These are phyloP conservation scores for Pseudochaenichthys georgianus DNA, from an alignment of 2,797 vertebrate genomes.

Conservation along the genomic window DNA sequence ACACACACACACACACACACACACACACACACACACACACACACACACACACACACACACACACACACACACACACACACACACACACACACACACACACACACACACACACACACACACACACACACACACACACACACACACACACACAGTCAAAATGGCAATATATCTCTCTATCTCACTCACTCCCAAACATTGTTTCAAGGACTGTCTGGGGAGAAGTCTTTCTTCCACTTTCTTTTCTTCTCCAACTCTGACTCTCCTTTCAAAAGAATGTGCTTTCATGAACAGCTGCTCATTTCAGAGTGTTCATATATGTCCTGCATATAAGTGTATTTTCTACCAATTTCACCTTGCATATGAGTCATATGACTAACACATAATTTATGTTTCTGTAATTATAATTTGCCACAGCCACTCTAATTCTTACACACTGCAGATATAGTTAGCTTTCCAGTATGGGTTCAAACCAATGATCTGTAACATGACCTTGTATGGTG, in stretches of 20 bases:
- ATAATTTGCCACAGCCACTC: too few relatives aligned
- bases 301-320: slow-evolving; percentile 1
- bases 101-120: not conserved
- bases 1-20: too few relatives aligned
- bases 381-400: not conserved
- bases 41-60: too few relatives aligned
- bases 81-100: too few relatives aligned
- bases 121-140: not conserved
- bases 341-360: not conserved
- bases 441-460: too few relatives aligned
- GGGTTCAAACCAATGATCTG: too few relatives aligned
- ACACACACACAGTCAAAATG: slow-evolving; percentile 1
- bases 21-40: too few relatives aligned
- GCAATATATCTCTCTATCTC: slow-evolving; percentile 6
- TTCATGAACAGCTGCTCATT: slow-evolving; percentile 1
- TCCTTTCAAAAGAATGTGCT: not conserved
- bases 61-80: too few relatives aligned
- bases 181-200: slow-evolving; percentile 43
- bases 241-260: not conserved
- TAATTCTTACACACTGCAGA: too few relatives aligned
- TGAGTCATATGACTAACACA: not conserved
- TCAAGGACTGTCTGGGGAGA: slow-evolving; percentile 31
- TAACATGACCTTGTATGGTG: too few relatives aligned
- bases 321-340: not conserved
- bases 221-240: slow-evolving; percentile 15